These are phyloP conservation scores for Cecropterus lyciades DNA, from an alignment of 1,140 invertebrate genomes.

Conservation along the genomic window DNA sequence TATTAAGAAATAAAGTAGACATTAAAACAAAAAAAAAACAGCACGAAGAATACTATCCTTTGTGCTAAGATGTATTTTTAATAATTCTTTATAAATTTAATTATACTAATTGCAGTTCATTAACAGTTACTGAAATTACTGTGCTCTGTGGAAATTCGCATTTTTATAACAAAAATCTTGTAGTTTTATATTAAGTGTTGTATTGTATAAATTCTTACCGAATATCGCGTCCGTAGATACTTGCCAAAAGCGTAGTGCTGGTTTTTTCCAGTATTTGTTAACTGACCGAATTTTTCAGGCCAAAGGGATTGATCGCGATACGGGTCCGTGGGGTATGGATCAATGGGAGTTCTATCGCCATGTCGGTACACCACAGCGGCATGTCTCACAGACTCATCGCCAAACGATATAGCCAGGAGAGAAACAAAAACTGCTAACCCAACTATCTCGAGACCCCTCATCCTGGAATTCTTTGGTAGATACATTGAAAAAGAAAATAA, in stretches of 20 bases:
- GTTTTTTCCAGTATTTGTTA: constrained; percentile 91
- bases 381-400: constrained; percentile 56
- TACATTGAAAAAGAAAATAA: neutral
- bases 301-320: constrained; percentile 88
- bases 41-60: too few species aligned
- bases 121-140: too few species aligned
- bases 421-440: constrained; percentile 7
- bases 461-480: constrained; percentile 1
- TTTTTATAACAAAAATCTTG: too few species aligned
- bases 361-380: constrained; percentile 88
- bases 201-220: constrained; percentile 52
- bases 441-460: neutral
- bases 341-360: constrained; percentile 92
- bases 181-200: too few species aligned
- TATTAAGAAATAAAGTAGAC: too few species aligned
- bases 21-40: too few species aligned
- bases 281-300: constrained; percentile 91
- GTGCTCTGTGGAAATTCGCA: too few species aligned
- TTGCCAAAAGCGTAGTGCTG: constrained; percentile 92
- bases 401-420: constrained; percentile 5
- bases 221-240: constrained; percentile 90
- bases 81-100: too few species aligned
- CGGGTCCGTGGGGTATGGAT: constrained; percentile 91
- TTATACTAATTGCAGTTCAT: too few species aligned
- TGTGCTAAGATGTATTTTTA: too few species aligned